Evolutionary conservation across 2,113 vertebrate species (phyloP).

Genomic region (Hepsetus odoe): DNA sequence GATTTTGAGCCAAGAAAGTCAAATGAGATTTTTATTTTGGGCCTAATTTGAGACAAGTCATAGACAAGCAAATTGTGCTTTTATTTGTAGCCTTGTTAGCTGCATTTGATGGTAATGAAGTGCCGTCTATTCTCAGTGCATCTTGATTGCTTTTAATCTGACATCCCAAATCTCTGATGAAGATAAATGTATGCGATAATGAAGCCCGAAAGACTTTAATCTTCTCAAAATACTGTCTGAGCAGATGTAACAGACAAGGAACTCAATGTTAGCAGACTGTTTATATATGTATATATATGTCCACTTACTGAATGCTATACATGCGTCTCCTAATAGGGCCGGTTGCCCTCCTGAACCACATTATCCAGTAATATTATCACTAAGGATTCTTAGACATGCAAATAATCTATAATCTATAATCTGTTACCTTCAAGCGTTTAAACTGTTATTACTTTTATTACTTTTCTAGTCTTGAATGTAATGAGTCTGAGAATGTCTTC

Average conservation of each 20-base stretch:
- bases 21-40: conserved; percentile 32
- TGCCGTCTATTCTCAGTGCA: neutral
- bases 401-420: neutral
- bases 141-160: conserved; percentile 11
- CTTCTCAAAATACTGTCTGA: neutral
- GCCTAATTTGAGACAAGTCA: conserved; percentile 15
- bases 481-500: too few relatives aligned
- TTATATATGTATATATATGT: neutral
- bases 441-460: too few relatives aligned
- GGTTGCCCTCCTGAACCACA: neutral
- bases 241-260: neutral
- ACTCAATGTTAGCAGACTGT: neutral
- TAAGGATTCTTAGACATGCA: neutral
- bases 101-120: neutral
- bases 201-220: neutral
- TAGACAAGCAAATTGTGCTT: conserved; percentile 15
- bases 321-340: neutral
- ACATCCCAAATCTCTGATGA: neutral
- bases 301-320: neutral
- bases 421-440: too few relatives aligned
- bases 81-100: conserved; percentile 23
- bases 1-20: conserved; percentile 2
- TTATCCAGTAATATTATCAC: neutral
- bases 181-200: neutral
- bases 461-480: too few relatives aligned